A percentile compares a stretch with the other conserved stretches of the same genome.
These are phyloP conservation scores for Chirona hameri DNA, from an alignment of 2,888 invertebrate genomes.

Conservation along the genomic window DNA sequence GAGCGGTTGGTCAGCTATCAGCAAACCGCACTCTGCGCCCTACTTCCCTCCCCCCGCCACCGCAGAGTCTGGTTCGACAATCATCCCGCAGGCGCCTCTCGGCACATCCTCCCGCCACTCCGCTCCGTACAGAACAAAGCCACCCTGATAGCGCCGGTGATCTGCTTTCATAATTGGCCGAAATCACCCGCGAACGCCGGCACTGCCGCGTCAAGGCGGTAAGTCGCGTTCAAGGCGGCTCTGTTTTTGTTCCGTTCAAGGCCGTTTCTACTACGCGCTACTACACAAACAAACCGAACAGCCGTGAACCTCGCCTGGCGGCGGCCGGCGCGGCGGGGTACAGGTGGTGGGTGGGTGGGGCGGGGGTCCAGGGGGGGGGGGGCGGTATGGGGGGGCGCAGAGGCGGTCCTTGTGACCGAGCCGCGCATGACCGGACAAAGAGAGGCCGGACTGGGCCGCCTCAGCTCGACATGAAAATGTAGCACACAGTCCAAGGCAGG, in stretches of 20 bases:
- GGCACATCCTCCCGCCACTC: no score
- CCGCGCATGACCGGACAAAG: neutral
- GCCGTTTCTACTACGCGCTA: slow-evolving; percentile 8
- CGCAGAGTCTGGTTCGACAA: no score
- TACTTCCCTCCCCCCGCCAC: no score
- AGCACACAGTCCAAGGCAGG: no score
- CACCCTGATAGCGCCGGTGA: neutral
- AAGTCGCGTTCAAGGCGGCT: neutral
- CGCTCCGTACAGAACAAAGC: neutral
- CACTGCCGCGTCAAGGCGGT: neutral
- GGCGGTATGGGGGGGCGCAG: neutral
- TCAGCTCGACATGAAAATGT: neutral
- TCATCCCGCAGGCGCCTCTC: no score
- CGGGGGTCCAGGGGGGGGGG: neutral
- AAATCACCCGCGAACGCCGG: neutral
- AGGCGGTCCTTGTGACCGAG: neutral
- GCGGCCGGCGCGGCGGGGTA: neutral
- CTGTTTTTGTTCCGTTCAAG: neutral
- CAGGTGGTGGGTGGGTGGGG: no score
- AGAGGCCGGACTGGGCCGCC: neutral
- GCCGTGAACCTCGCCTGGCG: neutral
- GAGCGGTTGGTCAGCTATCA: no score
- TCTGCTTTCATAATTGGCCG: neutral
- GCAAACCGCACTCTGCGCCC: no score
- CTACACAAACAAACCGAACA: neutral